Evolutionary conservation across 2,888 invertebrate species (phyloP).

Genomic region (Temnothorax rugatulus): DNA sequence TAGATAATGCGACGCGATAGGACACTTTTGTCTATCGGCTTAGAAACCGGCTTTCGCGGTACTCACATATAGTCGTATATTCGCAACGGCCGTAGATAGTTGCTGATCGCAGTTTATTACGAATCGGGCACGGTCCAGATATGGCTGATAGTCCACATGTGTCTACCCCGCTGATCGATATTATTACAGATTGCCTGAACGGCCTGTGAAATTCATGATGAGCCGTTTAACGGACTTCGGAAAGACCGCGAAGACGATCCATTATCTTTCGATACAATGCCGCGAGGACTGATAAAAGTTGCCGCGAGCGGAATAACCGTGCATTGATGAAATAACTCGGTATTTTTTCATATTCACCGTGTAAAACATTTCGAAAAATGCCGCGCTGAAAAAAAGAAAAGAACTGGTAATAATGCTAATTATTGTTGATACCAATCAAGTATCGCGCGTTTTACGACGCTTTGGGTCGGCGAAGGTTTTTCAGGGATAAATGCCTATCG

Average conservation of each 20-base stretch:
- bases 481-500: constrained; percentile 35
- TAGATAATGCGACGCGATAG: constrained; percentile 43
- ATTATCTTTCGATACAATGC: constrained; percentile 72
- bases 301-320: constrained; percentile 7
- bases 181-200: constrained; percentile 82
- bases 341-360: not conserved
- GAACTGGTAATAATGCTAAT: constrained; percentile 10
- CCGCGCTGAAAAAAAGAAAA: not conserved
- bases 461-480: constrained; percentile 32
- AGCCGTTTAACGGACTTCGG: constrained; percentile 82
- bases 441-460: constrained; percentile 32
- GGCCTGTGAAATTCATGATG: constrained; percentile 82
- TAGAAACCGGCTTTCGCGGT: constrained; percentile 66
- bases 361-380: not conserved
- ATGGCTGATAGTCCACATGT: constrained; percentile 67
- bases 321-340: not conserved
- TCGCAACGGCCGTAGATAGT: constrained; percentile 58
- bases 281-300: constrained; percentile 44
- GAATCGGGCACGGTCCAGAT: constrained; percentile 79
- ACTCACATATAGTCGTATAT: constrained; percentile 43
- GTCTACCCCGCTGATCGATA: constrained; percentile 74
- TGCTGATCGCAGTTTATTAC: constrained; percentile 78
- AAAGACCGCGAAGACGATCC: constrained; percentile 78
- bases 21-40: constrained; percentile 38
- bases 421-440: constrained; percentile 40